Evolutionary conservation across 2,113 vertebrate genomes (phyloP).

Genomic region (Anolis sagrei): DNA sequence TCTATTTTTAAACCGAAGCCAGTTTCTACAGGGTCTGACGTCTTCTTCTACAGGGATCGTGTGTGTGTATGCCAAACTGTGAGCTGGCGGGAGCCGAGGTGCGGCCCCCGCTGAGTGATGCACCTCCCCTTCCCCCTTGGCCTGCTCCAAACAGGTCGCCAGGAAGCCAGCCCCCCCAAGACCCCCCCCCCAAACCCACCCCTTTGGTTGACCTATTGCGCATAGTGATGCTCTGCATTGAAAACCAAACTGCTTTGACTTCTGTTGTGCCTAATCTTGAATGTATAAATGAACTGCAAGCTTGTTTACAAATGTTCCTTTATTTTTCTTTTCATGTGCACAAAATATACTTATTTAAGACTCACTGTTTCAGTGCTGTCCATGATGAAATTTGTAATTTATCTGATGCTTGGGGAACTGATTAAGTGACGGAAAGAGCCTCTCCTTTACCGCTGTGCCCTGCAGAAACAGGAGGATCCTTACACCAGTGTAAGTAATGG

Average conservation of each 20-base stretch:
- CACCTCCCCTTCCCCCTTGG: slow-evolving; percentile 28
- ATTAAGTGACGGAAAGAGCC: slow-evolving; percentile 34
- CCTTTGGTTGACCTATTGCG: slow-evolving; percentile 56
- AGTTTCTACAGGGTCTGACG: slow-evolving; percentile 73
- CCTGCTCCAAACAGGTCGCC: slow-evolving; percentile 48
- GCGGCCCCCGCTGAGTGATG: slow-evolving; percentile 64
- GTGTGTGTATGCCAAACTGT: slow-evolving; percentile 70
- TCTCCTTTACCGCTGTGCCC: too few relatives aligned
- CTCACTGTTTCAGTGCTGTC: slow-evolving; percentile 70
- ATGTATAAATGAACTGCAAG: slow-evolving; percentile 72
- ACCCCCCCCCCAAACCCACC: background rate
- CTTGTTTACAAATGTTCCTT: slow-evolving; percentile 72
- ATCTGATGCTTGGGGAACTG: slow-evolving; percentile 61
- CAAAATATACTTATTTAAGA: slow-evolving; percentile 68
- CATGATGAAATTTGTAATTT: slow-evolving; percentile 65
- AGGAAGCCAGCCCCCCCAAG: slow-evolving; percentile 44
- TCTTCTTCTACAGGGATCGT: slow-evolving; percentile 72
- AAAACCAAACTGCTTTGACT: slow-evolving; percentile 62
- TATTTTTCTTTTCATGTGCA: slow-evolving; percentile 72
- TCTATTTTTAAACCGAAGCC: slow-evolving; percentile 75
- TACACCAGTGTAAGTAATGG: too few relatives aligned
- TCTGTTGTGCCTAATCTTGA: slow-evolving; percentile 73
- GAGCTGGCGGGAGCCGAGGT: slow-evolving; percentile 62
- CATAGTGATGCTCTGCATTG: slow-evolving; percentile 59
- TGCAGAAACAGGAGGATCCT: too few relatives aligned